Evolutionary conservation across 1,140 invertebrate species (phyloP).

Genomic region (Araneus ventricosus): DNA sequence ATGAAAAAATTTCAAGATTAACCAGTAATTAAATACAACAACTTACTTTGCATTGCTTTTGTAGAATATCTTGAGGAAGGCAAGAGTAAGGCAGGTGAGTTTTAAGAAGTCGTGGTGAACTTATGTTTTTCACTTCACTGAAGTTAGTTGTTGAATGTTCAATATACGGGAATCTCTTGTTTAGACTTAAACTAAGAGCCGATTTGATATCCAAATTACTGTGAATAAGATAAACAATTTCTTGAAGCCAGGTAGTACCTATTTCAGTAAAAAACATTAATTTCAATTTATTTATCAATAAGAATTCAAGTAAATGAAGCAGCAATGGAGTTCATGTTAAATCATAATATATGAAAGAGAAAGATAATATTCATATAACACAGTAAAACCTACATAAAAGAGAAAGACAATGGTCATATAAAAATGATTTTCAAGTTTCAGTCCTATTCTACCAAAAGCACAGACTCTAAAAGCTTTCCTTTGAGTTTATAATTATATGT

Average conservation of each 20-base stretch:
- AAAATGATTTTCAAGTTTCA: too few relatives aligned
- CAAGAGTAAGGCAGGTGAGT: conserved; percentile 80
- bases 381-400: too few relatives aligned
- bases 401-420: too few relatives aligned
- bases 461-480: too few relatives aligned
- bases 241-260: conserved; percentile 83
- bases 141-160: conserved; percentile 81
- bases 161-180: conserved; percentile 81
- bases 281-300: too few relatives aligned
- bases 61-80: conserved; percentile 58
- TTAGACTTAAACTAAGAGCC: conserved; percentile 79
- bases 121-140: conserved; percentile 78
- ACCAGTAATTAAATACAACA: not conserved
- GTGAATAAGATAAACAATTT: conserved; percentile 81
- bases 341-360: too few relatives aligned
- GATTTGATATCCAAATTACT: conserved; percentile 79
- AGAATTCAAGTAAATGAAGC: too few relatives aligned
- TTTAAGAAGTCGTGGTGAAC: conserved; percentile 80
- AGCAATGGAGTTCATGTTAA: too few relatives aligned
- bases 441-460: too few relatives aligned
- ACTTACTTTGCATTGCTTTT: conserved; percentile 67
- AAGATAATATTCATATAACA: too few relatives aligned
- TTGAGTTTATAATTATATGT: too few relatives aligned
- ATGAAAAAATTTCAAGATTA: not conserved
- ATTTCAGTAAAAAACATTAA: not conserved